Base-by-base conservation (phyloP, 1,140 invertebrate species). In the Philotrypesis tridentata region DNA sequence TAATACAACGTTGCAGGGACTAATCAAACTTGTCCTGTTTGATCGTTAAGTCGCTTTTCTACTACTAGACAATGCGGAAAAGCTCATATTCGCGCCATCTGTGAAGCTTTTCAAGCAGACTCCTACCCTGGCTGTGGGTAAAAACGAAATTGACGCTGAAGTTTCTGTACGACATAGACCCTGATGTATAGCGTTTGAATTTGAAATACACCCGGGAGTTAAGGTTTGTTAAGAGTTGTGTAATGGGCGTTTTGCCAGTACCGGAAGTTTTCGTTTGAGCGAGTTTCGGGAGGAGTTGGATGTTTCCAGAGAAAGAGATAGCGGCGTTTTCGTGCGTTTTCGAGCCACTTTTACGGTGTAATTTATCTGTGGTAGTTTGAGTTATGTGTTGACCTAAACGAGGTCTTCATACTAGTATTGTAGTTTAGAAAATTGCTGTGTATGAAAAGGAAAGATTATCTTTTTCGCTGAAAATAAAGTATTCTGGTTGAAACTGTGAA, bases 11-110 rank as follows among this genome's bases (percentile, higher is more conserved):
- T 61, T 61, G 40, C 17, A 70, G 55, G 0, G 14, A 9, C 2
- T 29, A 73, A 27, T 60, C 17, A 55, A 33, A 6, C 0, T 6
- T 63, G 5, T 21, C 21, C 63, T 75, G 73, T 75, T 75, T 75
- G 73, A 75, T 75, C 73, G 73, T 75, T 75, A 75, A 75, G 31
- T 0, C 55, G 73, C 31, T 31, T 14, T 25, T 25, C 7, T 2
- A 2, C 70, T 40, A 9, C 43, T 37, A 43, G 33, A 14, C 31
- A 14, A 55, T 14, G 40, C 23, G 7, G 48, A 4, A 21, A 68
- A 68, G 67, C 21, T 71, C 33, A 40, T 25, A 25, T 25, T 55
- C 23, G 71, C 71, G 71, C 71, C 71, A 73, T 55, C 71, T 60
- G 25, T 65, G 23, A 29, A 65, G 61, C 61, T 55, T 43, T n/a